Percentiles rank a stretch among this genome's conserved stretches.
phyloP scores from a whole-genome alignment of 2,888 invertebrate genomes.

The Agrochola macilenta region DNA sequence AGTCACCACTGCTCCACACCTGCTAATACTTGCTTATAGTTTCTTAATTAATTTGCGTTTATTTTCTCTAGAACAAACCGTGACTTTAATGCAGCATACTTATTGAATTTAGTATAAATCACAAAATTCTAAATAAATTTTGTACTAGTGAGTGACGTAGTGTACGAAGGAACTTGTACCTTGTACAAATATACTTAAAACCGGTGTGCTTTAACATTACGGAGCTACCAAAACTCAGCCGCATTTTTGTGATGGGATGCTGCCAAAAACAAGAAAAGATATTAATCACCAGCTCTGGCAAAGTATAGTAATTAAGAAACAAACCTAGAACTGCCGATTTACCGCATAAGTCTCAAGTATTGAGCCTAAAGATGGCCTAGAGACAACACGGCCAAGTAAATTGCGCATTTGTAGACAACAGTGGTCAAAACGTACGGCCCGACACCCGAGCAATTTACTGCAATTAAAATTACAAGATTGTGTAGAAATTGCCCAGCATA shows the following conservation, averaged over 20 bases:
- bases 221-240: conserved; percentile 1
- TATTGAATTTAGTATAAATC: background rate
- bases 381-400: background rate
- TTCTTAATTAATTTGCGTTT: background rate
- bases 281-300: background rate
- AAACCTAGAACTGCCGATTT: conserved; percentile 7
- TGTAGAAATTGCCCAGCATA: background rate
- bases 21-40: background rate
- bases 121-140: background rate
- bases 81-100: background rate
- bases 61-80: conserved; percentile 2
- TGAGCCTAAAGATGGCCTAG: conserved; percentile 4
- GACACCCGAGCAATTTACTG: background rate
- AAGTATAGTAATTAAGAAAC: conserved; percentile 11
- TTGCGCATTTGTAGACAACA: background rate
- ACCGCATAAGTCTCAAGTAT: conserved; percentile 8
- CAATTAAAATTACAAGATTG: background rate
- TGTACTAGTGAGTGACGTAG: background rate
- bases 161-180: background rate
- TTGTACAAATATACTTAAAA: background rate
- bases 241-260: background rate
- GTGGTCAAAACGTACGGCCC: background rate
- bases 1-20: too few relatives aligned
- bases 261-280: background rate
- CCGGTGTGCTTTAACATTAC: conserved; percentile 33